Evolutionary conservation across 2,113 vertebrate species (phyloP), one percentile per base, ranked within the genome.

Genomic region (Eidolon helvum): DNA sequence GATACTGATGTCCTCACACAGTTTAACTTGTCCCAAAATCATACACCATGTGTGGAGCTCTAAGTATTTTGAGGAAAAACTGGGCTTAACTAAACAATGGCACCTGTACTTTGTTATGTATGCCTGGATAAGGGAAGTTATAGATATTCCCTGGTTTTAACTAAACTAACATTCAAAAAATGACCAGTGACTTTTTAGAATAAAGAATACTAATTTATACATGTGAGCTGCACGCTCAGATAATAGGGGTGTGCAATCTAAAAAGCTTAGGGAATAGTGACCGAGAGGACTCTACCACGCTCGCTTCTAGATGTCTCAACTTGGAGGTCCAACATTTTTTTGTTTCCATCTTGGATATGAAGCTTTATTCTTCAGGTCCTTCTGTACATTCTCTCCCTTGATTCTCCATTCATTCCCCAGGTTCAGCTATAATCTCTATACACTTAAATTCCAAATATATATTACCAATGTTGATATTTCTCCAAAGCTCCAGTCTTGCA

Each of bases 381-480:
- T 90, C 71, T 69, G 38, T 40, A 55, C n/a, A 84, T 78, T 91
- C n/a, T 95, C 40, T 82, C 74, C 28, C 50, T 93, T 55, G 4
- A 84, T 92, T 93, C n/a, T 93, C 71, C 26, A 90, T 40, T n/a
- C 74, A 80, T 28, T 71, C 30, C 59, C 68, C 50, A 87, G 35
- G n/a, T 75, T 92, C 75, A 92, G 84, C 28, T 93, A 87, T 48
- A 86, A 94, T 45, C 48, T 90, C 65, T 86, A 28, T 72, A 24
- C 59, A n/a, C 75, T 92, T 91, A 72, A 96, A 94, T 92, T 90
- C 71, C 53, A 90, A 95, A 96, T 57, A 90, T 28, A 66, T 2
- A 90, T 75, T n/a, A 90, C 33, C 59, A 80, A 50, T 95, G 88
- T 40, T 85, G 59, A 4, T 65, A 91, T 15, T 84, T 95, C 59